These are phyloP conservation scores for Luperina nickerlii DNA, from an alignment of 2,888 invertebrate species.

Conservation along the genomic window DNA sequence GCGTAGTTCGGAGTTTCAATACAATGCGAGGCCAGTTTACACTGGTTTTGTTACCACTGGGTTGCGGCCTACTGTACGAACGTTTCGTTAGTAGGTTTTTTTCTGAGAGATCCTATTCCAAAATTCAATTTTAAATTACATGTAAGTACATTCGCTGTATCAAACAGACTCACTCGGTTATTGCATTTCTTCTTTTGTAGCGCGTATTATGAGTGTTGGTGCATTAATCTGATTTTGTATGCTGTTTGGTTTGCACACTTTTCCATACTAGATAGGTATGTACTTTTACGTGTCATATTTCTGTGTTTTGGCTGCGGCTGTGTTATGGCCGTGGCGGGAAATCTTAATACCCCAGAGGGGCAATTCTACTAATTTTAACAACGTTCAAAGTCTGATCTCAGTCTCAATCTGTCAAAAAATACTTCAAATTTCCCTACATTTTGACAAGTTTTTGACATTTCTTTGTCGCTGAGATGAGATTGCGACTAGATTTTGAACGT, in stretches of 20 bases:
- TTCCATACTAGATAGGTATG: background rate
- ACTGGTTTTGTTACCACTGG: background rate
- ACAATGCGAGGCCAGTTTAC: background rate
- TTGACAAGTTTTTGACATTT: too few relatives aligned
- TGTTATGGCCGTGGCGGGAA: too few relatives aligned
- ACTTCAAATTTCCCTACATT: too few relatives aligned
- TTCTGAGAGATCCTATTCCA: background rate
- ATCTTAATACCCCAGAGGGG: too few relatives aligned
- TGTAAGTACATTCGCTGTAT: conserved; percentile 1
- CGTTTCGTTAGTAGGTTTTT: background rate
- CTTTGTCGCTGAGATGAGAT: too few relatives aligned
- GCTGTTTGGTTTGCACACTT: conserved; percentile 28
- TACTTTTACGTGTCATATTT: background rate
- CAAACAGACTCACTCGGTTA: background rate
- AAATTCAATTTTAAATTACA: conserved; percentile 8
- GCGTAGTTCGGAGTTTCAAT: background rate
- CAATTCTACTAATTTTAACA: too few relatives aligned
- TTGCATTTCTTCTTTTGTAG: conserved; percentile 19
- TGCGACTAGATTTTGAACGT: too few relatives aligned
- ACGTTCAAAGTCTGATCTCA: too few relatives aligned
- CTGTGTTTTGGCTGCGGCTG: background rate
- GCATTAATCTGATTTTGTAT: conserved; percentile 25
- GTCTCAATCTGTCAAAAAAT: too few relatives aligned
- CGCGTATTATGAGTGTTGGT: conserved; percentile 14
- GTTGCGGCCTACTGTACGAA: background rate